A percentile compares a stretch with the other conserved stretches of the same genome.
phyloP scores from a whole-genome alignment of 2,888 invertebrate species.

The Vanessa cardui region DNA sequence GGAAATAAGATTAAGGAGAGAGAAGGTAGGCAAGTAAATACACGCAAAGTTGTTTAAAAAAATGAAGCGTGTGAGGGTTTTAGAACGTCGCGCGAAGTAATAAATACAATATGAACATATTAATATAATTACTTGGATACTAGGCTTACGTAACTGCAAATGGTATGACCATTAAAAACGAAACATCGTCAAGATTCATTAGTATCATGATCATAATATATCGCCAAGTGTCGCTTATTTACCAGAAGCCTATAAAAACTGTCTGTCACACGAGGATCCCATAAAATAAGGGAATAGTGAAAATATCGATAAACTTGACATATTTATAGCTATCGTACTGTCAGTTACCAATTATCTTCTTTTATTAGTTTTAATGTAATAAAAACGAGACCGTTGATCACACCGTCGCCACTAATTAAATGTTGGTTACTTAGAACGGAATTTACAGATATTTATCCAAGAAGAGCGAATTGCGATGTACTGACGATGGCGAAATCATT shows the following conservation, averaged over 20 bases:
- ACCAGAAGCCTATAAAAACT: constrained; percentile 32
- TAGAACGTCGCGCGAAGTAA: too few species aligned
- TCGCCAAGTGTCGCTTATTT: constrained; percentile 31
- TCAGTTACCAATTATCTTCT: constrained; percentile 56
- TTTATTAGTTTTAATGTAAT: constrained; percentile 50
- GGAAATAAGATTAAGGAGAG: too few species aligned
- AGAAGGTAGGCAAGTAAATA: too few species aligned
- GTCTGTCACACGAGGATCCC: constrained; percentile 28
- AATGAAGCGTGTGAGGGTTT: too few species aligned
- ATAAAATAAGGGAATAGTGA: constrained; percentile 50
- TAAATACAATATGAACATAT: too few species aligned
- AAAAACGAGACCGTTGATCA: constrained; percentile 44
- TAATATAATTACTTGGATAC: too few species aligned
- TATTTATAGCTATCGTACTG: constrained; percentile 55
- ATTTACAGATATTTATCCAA: not conserved
- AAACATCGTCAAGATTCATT: constrained; percentile 4
- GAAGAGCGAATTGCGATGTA: too few species aligned
- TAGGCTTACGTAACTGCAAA: not conserved
- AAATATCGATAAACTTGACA: constrained; percentile 54
- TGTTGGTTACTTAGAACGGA: not conserved
- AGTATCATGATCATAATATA: constrained; percentile 21
- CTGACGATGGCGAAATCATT: too few species aligned
- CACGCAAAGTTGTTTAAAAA: too few species aligned
- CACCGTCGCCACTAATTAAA: constrained; percentile 2
- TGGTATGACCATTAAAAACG: constrained; percentile 1